phyloP scores from a whole-genome alignment of 2,113 vertebrate genomes.

The Ploceus nigricollis region DNA sequence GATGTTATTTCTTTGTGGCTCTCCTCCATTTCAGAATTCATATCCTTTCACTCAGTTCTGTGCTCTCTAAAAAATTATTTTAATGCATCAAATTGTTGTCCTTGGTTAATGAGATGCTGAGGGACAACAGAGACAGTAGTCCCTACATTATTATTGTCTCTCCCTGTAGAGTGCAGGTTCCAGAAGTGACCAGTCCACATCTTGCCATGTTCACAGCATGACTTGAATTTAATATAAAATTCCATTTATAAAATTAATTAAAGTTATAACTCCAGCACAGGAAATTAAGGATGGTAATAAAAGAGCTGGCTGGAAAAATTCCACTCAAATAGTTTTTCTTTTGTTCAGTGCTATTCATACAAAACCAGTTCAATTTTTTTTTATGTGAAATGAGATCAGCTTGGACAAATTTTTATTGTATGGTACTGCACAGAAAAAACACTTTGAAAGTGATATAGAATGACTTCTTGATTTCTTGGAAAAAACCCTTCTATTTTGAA shows the following conservation, averaged over 20 bases:
- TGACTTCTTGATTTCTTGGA: background rate
- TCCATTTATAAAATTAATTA: background rate
- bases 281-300: background rate
- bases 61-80: background rate
- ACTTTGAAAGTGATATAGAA: background rate
- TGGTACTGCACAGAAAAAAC: background rate
- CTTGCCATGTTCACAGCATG: background rate
- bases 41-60: background rate
- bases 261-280: background rate
- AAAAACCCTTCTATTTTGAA: background rate
- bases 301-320: background rate
- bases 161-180: background rate
- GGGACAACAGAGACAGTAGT: background rate
- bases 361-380: background rate
- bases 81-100: background rate
- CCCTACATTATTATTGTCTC: background rate
- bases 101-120: background rate
- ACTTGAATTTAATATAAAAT: background rate
- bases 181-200: background rate
- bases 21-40: background rate
- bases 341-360: background rate
- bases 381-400: background rate
- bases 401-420: background rate
- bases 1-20: background rate
- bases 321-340: background rate